Evolutionary conservation across 1,140 invertebrate genomes (phyloP), one percentile per base, ranked within the genome.

Genomic region (Micrasema minimum): DNA sequence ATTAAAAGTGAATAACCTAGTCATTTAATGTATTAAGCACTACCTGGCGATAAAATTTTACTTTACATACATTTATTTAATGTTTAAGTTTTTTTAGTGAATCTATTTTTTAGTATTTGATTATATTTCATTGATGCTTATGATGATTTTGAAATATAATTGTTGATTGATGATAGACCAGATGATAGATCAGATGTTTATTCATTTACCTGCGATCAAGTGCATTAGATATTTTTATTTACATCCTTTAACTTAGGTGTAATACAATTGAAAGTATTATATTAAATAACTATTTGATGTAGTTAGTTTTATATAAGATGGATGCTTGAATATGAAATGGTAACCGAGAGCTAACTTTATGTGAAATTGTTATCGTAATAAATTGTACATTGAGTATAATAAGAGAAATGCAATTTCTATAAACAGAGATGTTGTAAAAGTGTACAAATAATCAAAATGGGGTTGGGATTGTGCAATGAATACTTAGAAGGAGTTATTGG

Each of bases 201-300:
- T 38, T 43, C 55, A 16, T 38, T 38, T 43, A 59, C 31, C 18
- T 57, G 20, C 31, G 20, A 57, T 23, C 35, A 22, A 59, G 55
- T 59, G 35, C 37, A 59, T 38, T 59, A 59, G 37, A 22, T 38
- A 41, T 41, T 0, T 59, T 59, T 41, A 41, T 59, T 59, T 59
- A 59, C 53, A 57, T 57, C 53, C 53, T 16, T 16, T 57, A 37
- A 57, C 55, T 59, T 59, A 59, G 55, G 22, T 59, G 55, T 59
- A 59, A 59, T 59, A 59, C 55, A 59, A 59, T 59, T 59, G 37
- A 59, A 59, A 59, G 55, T 59, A 59, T 59, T 59, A 59, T 41
- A 20, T 31, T n/a, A 31, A 55, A 51, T 51, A 23, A 45, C 18
- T 48, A 48, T 31, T 4, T 31, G 2, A 31, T 31, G 26, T 31